phyloP scores from a whole-genome alignment of 1,140 invertebrate genomes.

The Saccostrea cuccullata region DNA sequence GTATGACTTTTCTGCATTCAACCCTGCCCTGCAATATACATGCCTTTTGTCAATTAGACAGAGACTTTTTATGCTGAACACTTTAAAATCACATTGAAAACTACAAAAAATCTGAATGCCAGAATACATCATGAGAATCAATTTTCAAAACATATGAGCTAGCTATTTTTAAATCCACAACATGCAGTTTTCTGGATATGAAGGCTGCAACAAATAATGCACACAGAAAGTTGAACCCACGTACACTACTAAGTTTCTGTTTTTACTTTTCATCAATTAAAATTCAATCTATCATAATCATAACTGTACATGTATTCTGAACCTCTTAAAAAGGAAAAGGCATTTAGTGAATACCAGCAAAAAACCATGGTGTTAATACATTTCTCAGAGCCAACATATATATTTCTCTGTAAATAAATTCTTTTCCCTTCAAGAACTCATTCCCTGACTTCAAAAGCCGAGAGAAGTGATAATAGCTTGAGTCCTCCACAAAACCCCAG shows the following conservation, averaged over 20 bases:
- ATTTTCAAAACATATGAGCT: neutral
- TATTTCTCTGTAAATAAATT: neutral
- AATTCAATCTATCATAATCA: conserved; percentile 8
- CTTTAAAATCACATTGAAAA: too few relatives aligned
- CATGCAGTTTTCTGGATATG: neutral
- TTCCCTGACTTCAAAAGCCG: neutral
- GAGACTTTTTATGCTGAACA: too few relatives aligned
- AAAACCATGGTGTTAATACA: neutral
- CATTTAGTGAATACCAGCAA: conserved; percentile 1
- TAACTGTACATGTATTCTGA: neutral
- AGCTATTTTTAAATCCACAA: neutral
- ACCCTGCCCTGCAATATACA: neutral
- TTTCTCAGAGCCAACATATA: neutral
- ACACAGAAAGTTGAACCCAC: neutral
- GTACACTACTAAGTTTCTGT: neutral
- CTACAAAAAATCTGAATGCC: neutral
- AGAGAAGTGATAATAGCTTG: neutral
- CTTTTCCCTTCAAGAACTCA: neutral
- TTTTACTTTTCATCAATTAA: neutral
- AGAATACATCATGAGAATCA: neutral
- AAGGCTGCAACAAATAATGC: neutral
- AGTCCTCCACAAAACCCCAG: neutral
- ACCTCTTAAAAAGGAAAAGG: neutral
- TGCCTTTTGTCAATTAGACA: neutral
- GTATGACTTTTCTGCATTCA: neutral